Conservation (phyloP, 2,113 vertebrate species). For the Equus przewalskii region DNA sequence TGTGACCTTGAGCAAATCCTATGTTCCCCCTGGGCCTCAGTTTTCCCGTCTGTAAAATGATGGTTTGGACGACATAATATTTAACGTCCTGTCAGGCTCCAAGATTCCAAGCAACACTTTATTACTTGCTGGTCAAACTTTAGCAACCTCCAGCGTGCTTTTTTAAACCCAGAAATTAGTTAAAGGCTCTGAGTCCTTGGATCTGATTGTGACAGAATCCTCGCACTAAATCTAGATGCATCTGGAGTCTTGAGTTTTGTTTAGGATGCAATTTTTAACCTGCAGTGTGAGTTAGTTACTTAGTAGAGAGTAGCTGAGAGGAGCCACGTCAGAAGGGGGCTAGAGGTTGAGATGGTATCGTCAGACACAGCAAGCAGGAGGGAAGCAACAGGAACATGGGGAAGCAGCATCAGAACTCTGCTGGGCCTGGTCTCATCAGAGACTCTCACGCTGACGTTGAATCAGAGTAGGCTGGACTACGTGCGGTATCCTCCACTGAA, state of each 20-base stretch:
- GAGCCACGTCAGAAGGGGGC: not conserved
- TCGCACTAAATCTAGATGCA: not conserved
- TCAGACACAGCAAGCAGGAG: not conserved
- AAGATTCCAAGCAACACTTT: not conserved
- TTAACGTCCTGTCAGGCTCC: not conserved
- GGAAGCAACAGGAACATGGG: not conserved
- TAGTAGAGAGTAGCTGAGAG: not conserved
- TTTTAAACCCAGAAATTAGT: not conserved
- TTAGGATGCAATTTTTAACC: not conserved
- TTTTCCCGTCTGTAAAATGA: not conserved
- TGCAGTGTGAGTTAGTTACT: not conserved
- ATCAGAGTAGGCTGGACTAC: not conserved
- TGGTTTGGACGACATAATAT: not conserved
- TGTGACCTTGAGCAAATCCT: not conserved
- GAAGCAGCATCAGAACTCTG: not conserved
- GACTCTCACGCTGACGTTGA: too few species aligned
- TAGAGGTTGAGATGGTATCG: not conserved
- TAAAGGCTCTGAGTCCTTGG: not conserved
- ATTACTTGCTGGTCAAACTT: not conserved
- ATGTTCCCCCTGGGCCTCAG: not conserved
- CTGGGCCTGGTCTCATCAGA: accelerated
- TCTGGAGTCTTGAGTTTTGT: not conserved
- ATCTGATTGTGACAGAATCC: not conserved
- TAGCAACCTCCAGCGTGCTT: not conserved
- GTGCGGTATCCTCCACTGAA: accelerated